A percentile compares a stretch with the other conserved stretches of the same genome.
Conservation (phyloP, 2,113 vertebrate genomes). For the Anolis carolinensis region DNA sequence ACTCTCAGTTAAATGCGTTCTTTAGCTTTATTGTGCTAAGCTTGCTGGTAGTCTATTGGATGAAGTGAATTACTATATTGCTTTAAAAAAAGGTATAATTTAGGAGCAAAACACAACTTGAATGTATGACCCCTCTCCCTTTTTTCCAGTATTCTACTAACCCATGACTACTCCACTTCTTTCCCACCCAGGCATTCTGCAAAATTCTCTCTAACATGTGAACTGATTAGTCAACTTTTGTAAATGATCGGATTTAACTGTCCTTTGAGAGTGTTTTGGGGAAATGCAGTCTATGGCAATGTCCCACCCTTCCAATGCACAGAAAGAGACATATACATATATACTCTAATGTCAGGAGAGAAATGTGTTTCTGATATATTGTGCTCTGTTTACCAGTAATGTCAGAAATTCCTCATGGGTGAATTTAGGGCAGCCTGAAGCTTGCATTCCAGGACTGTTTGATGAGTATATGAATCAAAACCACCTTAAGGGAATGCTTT, state of each 20-base stretch:
- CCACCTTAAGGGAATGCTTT: neutral
- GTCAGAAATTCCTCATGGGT: constrained; percentile 14
- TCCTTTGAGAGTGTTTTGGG: constrained; percentile 42
- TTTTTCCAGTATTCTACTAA: constrained; percentile 14
- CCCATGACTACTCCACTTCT: constrained; percentile 30
- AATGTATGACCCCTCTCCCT: constrained; percentile 42
- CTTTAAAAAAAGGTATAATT: constrained; percentile 52
- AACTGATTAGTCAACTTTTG: constrained; percentile 47
- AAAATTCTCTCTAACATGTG: constrained; percentile 60
- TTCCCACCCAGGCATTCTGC: constrained; percentile 39
- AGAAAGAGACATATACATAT: constrained; percentile 23
- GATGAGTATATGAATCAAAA: neutral
- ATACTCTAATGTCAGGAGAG: neutral
- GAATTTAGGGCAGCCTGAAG: constrained; percentile 17
- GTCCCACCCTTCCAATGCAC: neutral
- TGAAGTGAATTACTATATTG: constrained; percentile 60
- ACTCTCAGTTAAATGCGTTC: constrained; percentile 55
- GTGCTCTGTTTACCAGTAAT: constrained; percentile 23
- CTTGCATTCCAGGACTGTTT: neutral
- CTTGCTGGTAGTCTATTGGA: constrained; percentile 46
- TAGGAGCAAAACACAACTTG: constrained; percentile 46
- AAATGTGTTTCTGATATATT: constrained; percentile 38
- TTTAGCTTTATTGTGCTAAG: constrained; percentile 59
- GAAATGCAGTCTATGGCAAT: constrained; percentile 29
- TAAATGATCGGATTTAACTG: constrained; percentile 45